Percentiles rank a stretch among this genome's conserved stretches.
These are phyloP conservation scores for Balearica regulorum DNA, from an alignment of 2,797 vertebrate genomes.

Conservation along the genomic window DNA sequence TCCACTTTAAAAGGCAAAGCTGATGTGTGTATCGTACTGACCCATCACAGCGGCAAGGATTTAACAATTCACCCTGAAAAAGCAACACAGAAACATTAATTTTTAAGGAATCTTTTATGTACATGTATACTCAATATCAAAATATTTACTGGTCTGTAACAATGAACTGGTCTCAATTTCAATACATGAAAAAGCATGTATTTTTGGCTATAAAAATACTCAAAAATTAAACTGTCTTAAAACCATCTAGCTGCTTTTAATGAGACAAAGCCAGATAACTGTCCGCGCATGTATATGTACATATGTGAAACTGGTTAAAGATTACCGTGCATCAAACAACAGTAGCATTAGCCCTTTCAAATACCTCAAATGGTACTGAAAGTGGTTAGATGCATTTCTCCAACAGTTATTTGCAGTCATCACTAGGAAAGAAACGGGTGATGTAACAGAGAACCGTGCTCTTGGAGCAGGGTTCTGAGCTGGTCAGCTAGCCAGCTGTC, in stretches of 20 bases:
- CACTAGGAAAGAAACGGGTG: constrained; percentile 26
- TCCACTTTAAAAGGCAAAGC: constrained; percentile 95
- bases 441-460: background rate
- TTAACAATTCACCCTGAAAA: constrained; percentile 88
- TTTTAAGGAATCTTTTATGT: background rate
- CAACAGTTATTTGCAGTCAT: constrained; percentile 50
- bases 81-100: constrained; percentile 1
- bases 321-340: background rate
- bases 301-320: background rate
- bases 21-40: constrained; percentile 93
- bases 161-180: background rate
- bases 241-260: background rate
- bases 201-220: constrained; percentile 17
- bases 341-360: constrained; percentile 30
- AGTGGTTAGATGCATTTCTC: constrained; percentile 47
- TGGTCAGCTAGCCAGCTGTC: background rate
- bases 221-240: constrained; percentile 31
- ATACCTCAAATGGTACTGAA: background rate
- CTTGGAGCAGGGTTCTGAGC: background rate
- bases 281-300: background rate
- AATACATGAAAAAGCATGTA: background rate
- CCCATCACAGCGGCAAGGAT: constrained; percentile 91
- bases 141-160: background rate
- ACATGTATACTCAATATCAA: background rate
- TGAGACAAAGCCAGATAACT: background rate